A percentile compares a stretch with the other conserved stretches of the same genome.
Evolutionary conservation across 2,113 vertebrate genomes (phyloP).

Genomic region (Ceyx melanurus): DNA sequence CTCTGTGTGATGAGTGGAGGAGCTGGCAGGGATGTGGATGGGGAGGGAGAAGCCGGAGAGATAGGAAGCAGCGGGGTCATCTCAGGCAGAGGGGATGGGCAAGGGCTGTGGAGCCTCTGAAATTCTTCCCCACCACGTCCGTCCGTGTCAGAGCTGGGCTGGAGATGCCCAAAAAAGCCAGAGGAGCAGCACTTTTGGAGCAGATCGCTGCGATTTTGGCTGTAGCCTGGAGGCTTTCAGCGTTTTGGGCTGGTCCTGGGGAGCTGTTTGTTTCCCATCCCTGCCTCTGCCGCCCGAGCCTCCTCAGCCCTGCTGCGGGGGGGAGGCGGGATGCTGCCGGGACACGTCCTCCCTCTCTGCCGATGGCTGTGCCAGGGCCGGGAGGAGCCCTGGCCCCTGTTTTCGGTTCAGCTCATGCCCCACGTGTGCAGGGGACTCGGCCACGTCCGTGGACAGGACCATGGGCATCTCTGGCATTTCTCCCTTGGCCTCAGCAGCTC

Average conservation of each 20-base stretch:
- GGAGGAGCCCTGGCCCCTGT: neutral
- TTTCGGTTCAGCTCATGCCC: accelerated
- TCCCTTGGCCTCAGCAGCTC: neutral
- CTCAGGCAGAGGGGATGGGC: neutral
- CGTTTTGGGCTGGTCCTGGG: neutral
- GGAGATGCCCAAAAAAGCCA: neutral
- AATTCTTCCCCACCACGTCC: accelerated
- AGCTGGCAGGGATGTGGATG: neutral
- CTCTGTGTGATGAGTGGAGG: neutral
- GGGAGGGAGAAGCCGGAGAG: neutral
- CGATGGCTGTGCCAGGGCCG: neutral
- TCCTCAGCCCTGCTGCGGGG: neutral
- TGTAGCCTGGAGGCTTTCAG: neutral
- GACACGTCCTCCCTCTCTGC: accelerated
- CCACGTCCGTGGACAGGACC: neutral
- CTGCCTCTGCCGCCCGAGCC: neutral
- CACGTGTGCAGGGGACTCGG: accelerated
- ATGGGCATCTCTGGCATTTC: neutral
- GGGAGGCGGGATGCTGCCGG: neutral
- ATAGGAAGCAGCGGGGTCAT: neutral
- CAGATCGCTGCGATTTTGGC: neutral
- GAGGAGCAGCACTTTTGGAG: neutral
- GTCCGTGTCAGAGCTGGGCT: accelerated
- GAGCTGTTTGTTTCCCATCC: neutral
- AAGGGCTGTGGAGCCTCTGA: neutral